Evolutionary conservation across 2,113 vertebrate genomes (phyloP).

Genomic region (Pygoscelis antarcticus): DNA sequence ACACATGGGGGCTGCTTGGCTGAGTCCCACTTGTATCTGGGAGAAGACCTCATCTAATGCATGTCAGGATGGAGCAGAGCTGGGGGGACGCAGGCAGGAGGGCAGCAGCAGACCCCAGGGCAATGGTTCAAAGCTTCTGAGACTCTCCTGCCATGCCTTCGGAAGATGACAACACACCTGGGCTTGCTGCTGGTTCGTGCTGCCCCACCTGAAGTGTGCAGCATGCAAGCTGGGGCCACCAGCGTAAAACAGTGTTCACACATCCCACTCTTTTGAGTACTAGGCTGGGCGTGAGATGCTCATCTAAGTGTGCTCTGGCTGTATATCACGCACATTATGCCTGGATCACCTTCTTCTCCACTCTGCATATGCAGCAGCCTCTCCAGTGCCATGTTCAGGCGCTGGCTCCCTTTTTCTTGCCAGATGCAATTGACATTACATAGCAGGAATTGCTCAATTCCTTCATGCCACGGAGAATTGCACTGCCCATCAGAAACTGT

Average conservation of each 20-base stretch:
- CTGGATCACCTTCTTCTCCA: not conserved
- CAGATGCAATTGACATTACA: not conserved
- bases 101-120: not conserved
- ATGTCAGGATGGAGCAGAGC: not conserved
- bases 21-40: accelerated
- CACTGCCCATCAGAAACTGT: not conserved
- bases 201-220: not conserved
- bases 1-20: not conserved
- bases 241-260: accelerated
- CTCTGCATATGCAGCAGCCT: not conserved
- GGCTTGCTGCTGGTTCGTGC: accelerated
- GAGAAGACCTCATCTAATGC: not conserved
- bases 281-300: not conserved
- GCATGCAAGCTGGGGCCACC: not conserved
- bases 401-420: not conserved
- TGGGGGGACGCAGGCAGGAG: not conserved
- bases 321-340: accelerated
- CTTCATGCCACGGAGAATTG: not conserved
- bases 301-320: not conserved
- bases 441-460: slow-evolving; percentile 2
- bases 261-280: not conserved
- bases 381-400: accelerated
- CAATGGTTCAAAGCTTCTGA: not conserved
- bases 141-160: not conserved
- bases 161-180: not conserved